Base-by-base conservation (phyloP, 37 sponge, comb jelly and placozoan genomes). In the Chondrilla cf. caribensis region DNA sequence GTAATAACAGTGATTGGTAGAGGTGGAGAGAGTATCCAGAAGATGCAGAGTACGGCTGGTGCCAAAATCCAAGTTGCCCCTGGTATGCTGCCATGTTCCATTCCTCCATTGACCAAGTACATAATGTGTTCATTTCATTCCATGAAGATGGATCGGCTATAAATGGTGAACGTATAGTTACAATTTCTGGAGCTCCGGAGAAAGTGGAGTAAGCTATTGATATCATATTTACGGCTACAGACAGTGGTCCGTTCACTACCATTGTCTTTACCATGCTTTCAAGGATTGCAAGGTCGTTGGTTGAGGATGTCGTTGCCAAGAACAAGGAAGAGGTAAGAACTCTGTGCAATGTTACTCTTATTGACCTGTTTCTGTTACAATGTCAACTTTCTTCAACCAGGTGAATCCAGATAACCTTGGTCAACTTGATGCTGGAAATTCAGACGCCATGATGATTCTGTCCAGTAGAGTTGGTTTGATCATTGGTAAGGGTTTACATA, bases 31-130 rank as follows among this genome's bases (percentile, higher is more conserved):
- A 90, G 86, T 76, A 96, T 96, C 26, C 87, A 79, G 41, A 88
- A 58, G 40, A 70, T 96, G 32, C 97, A 96, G 66, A 68, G 84
- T 9, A 95, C 94, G 37, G 94, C 97, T 33, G 83, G 78, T 32
- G 97, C 97, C 31, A 90, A 85, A 28, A 88, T 96, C 39, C 97
- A 96, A 82, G 97, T 96, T 15, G 94, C 94, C 24, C 94, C 97
- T 70, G 96, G 93, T 90, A 25, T 77, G n/a, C n/a, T n/a, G n/a
- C 32, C 64, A 35, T 14, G 54, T 60, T 14, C 40, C 66, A 25
- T 26, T 54, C 47, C 40, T 7, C 5, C 38, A 40, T 19, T 35
- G 38, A 9, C 42, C 44, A 28, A 22, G 18, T 11, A 11, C 37
- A 19, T 14, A 11, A 14, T 14, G 7, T 22, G 37, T 75, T 28